These are phyloP conservation scores for Prinia subflava DNA, from an alignment of 2,113 vertebrate genomes.

Conservation along the genomic window DNA sequence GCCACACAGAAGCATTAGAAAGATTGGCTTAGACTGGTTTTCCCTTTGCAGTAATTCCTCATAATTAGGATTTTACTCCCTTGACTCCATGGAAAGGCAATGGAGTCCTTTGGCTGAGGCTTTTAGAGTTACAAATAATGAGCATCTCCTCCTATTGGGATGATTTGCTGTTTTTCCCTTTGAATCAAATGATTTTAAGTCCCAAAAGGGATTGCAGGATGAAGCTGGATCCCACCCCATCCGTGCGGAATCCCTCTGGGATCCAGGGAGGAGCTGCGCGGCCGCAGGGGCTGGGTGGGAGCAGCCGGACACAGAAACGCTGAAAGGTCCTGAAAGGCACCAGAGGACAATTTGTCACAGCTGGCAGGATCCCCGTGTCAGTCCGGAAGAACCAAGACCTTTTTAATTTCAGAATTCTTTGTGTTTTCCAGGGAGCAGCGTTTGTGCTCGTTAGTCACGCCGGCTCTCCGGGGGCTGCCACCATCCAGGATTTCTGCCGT, in stretches of 20 bases:
- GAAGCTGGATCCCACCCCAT: background rate
- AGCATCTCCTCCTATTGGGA: background rate
- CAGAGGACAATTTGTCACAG: background rate
- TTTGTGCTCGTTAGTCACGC: slow-evolving; percentile 18
- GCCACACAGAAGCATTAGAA: background rate
- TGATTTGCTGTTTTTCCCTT: background rate
- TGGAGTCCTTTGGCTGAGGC: background rate
- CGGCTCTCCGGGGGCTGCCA: slow-evolving; percentile 33
- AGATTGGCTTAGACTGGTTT: background rate
- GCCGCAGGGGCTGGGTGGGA: background rate
- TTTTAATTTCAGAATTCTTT: background rate
- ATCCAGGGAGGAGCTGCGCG: background rate
- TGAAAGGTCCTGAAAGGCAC: background rate
- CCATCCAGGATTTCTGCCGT: slow-evolving; percentile 42
- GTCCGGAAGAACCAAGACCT: background rate
- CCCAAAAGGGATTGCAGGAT: background rate
- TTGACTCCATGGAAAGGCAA: background rate
- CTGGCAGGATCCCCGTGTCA: background rate
- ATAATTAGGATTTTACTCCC: background rate
- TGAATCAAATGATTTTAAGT: background rate
- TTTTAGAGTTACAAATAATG: fast-evolving
- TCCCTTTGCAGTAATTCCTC: background rate
- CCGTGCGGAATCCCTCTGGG: fast-evolving
- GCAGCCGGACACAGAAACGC: background rate
- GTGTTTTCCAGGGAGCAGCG: background rate